Evolutionary conservation across 2,888 invertebrate genomes (phyloP).

Genomic region (Ophioninae sp.): DNA sequence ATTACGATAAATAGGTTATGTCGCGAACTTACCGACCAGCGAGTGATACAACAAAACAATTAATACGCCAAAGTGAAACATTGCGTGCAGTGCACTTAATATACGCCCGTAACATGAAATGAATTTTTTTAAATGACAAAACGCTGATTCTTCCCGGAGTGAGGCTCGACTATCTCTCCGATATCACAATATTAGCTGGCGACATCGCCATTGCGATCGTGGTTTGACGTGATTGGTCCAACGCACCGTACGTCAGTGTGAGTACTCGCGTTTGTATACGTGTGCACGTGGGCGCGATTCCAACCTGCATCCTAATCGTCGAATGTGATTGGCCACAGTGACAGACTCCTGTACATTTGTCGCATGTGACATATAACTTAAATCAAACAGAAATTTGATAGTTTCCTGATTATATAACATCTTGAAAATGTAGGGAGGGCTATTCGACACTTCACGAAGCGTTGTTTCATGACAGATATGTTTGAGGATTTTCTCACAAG

Average conservation of each 20-base stretch:
- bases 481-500: no score
- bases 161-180: slow-evolving; percentile 70
- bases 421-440: background rate
- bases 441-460: no score
- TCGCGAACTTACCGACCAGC: slow-evolving; percentile 73
- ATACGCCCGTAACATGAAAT: slow-evolving; percentile 44
- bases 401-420: background rate
- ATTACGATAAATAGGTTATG: slow-evolving; percentile 35
- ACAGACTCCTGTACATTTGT: background rate
- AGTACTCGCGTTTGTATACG: slow-evolving; percentile 18
- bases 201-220: slow-evolving; percentile 81
- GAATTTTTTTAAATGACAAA: slow-evolving; percentile 39
- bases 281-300: slow-evolving; percentile 33
- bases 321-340: background rate
- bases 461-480: no score
- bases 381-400: background rate
- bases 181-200: slow-evolving; percentile 75
- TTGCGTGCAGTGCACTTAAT: slow-evolving; percentile 65
- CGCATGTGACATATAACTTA: slow-evolving; percentile 1
- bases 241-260: slow-evolving; percentile 62
- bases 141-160: slow-evolving; percentile 32
- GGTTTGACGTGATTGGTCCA: slow-evolving; percentile 82
- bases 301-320: slow-evolving; percentile 1
- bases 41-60: slow-evolving; percentile 76
- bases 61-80: slow-evolving; percentile 76